phyloP scores from a whole-genome alignment of 2,888 invertebrate species.

The Melieria crassipennis region DNA sequence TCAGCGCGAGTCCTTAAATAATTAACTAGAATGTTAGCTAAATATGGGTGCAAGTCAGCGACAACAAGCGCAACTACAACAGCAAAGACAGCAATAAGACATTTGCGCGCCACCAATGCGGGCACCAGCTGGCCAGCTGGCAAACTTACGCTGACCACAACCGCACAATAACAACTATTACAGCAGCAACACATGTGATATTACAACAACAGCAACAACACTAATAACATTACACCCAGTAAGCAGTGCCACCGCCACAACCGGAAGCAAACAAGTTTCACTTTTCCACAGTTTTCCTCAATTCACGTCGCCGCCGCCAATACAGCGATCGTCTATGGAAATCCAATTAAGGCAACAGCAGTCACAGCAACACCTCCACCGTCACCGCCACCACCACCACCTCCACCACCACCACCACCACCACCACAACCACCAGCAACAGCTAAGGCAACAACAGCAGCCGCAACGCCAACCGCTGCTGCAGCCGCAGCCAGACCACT shows the following conservation, averaged over 20 bases:
- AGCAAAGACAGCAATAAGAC: neutral
- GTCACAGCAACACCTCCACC: slow-evolving; percentile 23
- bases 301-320: neutral
- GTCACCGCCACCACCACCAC: slow-evolving; percentile 33
- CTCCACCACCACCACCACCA: slow-evolving; percentile 39
- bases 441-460: neutral
- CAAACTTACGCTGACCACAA: too few species aligned
- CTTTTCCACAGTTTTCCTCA: neutral
- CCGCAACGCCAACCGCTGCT: neutral
- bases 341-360: slow-evolving; percentile 42
- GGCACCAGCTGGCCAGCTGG: too few species aligned
- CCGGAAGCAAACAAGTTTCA: neutral
- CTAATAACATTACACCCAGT: slow-evolving; percentile 5
- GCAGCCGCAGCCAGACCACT: slow-evolving; percentile 18
- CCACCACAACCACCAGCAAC: slow-evolving; percentile 40
- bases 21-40: too few species aligned
- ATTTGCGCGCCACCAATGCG: too few species aligned
- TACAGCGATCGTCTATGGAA: slow-evolving; percentile 46
- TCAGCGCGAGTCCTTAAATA: too few species aligned
- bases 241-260: slow-evolving; percentile 25
- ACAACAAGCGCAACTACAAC: neutral
- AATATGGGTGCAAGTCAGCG: neutral
- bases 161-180: too few species aligned
- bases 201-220: slow-evolving; percentile 15
- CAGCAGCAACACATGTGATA: too few species aligned